These are phyloP conservation scores for Corythornis leucogaster DNA, from an alignment of 2,797 vertebrate genomes.

Conservation along the genomic window DNA sequence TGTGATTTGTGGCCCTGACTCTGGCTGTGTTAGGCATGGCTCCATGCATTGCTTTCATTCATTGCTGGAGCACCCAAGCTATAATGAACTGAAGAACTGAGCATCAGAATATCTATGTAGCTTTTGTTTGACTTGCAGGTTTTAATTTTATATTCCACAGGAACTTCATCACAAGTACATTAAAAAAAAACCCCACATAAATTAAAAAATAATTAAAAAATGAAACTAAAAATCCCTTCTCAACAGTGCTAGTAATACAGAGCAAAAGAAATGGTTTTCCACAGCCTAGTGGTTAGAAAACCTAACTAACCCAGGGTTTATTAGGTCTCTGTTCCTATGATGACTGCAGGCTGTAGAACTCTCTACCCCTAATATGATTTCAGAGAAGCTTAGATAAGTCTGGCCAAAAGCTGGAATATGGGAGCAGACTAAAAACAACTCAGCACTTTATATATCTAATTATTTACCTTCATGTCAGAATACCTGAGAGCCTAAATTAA, in stretches of 20 bases:
- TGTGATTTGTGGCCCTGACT: neutral
- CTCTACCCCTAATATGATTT: neutral
- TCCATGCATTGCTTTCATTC: neutral
- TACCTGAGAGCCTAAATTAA: neutral
- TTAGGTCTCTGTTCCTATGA: neutral
- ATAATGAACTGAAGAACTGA: neutral
- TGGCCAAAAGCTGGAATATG: neutral
- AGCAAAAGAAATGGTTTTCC: neutral
- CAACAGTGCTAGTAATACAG: neutral
- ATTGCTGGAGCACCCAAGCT: neutral
- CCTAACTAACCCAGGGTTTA: neutral
- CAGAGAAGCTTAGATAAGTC: neutral
- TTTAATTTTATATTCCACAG: neutral
- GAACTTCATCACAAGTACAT: neutral
- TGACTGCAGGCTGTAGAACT: neutral
- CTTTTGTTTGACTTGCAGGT: neutral
- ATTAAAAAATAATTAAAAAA: neutral
- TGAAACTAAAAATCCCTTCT: neutral
- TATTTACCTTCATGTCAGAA: neutral
- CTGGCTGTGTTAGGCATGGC: neutral
- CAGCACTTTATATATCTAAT: neutral
- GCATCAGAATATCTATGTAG: neutral
- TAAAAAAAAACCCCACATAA: neutral
- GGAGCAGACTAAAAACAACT: neutral
- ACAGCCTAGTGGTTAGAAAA: neutral